Conservation (phyloP, 37 sponge, comb jelly and placozoan species). For the Chondrosia reniformis region DNA sequence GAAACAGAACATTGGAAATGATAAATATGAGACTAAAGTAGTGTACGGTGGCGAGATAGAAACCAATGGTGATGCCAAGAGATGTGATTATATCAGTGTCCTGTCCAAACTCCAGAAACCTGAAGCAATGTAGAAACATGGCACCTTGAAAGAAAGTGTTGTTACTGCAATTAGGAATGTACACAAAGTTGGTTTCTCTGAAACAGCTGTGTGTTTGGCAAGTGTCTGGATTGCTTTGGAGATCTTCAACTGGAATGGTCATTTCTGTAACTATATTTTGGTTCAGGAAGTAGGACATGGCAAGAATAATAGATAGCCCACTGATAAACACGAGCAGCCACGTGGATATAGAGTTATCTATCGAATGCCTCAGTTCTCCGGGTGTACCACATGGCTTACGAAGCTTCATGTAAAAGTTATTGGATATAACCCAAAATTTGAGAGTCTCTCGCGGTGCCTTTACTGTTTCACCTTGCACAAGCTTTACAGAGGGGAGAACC, state of each 20-base stretch:
- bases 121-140: conserved; percentile 37
- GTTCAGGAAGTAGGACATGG: conserved; percentile 39
- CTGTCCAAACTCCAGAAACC: conserved; percentile 42
- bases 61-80: conserved; percentile 40
- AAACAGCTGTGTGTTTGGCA: conserved; percentile 31
- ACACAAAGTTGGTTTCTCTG: background rate
- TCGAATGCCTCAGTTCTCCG: background rate
- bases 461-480: conserved; percentile 15
- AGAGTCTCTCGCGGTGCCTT: background rate
- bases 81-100: conserved; percentile 33
- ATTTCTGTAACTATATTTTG: conserved; percentile 1
- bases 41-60: conserved; percentile 34
- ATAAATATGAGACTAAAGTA: conserved; percentile 39
- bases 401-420: conserved; percentile 34
- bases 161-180: background rate
- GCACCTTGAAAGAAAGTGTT: background rate
- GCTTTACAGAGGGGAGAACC: conserved; percentile 34
- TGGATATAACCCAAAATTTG: conserved; percentile 51
- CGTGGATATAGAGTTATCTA: conserved; percentile 12
- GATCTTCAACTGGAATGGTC: background rate
- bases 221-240: background rate
- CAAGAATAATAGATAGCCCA: conserved; percentile 27
- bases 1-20: conserved; percentile 17
- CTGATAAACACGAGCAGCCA: conserved; percentile 29
- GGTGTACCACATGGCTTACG: conserved; percentile 9